Evolutionary conservation across 2,113 vertebrate genomes (phyloP).

Genomic region (Myrmophylax atrothorax): DNA sequence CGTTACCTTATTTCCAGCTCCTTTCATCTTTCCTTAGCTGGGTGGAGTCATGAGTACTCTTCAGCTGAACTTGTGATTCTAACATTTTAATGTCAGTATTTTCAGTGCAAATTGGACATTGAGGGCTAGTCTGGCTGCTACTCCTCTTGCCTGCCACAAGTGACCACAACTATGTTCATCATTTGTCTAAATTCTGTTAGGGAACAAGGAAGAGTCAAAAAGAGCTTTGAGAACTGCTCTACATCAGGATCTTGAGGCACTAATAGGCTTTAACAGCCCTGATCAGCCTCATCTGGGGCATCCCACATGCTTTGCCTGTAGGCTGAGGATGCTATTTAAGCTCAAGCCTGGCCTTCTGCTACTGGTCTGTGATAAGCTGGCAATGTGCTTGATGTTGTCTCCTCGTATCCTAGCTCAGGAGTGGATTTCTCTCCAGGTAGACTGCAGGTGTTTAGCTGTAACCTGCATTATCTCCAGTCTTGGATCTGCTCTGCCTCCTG

Average conservation of each 20-base stretch:
- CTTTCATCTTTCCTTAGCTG: neutral
- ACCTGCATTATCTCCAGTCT: neutral
- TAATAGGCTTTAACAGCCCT: neutral
- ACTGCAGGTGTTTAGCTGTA: neutral
- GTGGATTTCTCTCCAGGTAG: neutral
- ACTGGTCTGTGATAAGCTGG: accelerated
- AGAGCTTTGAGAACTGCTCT: neutral
- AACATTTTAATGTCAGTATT: neutral
- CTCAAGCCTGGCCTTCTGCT: neutral
- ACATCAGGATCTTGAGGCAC: neutral
- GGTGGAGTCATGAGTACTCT: neutral
- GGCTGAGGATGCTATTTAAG: neutral
- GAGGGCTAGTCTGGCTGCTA: neutral
- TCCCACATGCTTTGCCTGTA: neutral
- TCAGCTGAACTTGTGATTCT: neutral
- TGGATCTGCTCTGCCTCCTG: neutral
- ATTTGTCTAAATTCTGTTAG: neutral
- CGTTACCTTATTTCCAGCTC: neutral
- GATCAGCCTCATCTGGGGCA: neutral
- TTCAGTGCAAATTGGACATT: neutral
- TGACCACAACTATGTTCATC: accelerated
- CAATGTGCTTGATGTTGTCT: accelerated
- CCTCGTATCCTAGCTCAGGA: accelerated
- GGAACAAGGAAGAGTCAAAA: neutral
- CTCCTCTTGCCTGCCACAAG: neutral